A percentile compares a stretch with the other conserved stretches of the same genome.
These are phyloP conservation scores for Diadema setosum DNA, from an alignment of 35 echinoderm and acorn worm species.

Conservation along the genomic window DNA sequence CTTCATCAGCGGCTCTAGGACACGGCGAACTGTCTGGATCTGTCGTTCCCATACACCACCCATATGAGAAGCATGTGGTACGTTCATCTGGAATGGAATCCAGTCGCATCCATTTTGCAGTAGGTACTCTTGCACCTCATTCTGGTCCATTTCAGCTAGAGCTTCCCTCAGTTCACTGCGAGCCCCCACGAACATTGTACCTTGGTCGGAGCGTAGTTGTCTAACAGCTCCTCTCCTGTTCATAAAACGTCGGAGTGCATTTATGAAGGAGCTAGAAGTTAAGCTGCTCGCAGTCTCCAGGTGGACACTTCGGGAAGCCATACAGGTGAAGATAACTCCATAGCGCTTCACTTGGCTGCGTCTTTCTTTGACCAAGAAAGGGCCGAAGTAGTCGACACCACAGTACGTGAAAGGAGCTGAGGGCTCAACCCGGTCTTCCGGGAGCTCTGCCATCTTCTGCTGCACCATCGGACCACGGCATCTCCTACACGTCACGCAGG, in stretches of 20 bases:
- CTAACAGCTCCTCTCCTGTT: conserved; percentile 51
- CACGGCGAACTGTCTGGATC: conserved; percentile 32
- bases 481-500: conserved; percentile 34
- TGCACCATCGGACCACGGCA: background rate
- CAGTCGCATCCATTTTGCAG: conserved; percentile 23
- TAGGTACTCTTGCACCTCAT: background rate
- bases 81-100: conserved; percentile 53
- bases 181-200: conserved; percentile 61
- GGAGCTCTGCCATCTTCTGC: conserved; percentile 68
- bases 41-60: conserved; percentile 50
- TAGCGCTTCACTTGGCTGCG: conserved; percentile 63
- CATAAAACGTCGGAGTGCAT: conserved; percentile 57
- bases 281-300: conserved; percentile 51
- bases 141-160: conserved; percentile 41
- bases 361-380: conserved; percentile 39
- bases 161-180: conserved; percentile 33
- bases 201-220: conserved; percentile 60
- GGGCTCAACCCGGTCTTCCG: conserved; percentile 26
- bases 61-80: conserved; percentile 39
- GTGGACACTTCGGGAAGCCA: conserved; percentile 63
- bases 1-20: conserved; percentile 18
- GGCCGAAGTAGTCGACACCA: conserved; percentile 77
- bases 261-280: conserved; percentile 34
- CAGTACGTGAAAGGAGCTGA: conserved; percentile 58
- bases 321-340: conserved; percentile 66